phyloP scores from a whole-genome alignment of 2,888 invertebrate species.

The Troides helena region DNA sequence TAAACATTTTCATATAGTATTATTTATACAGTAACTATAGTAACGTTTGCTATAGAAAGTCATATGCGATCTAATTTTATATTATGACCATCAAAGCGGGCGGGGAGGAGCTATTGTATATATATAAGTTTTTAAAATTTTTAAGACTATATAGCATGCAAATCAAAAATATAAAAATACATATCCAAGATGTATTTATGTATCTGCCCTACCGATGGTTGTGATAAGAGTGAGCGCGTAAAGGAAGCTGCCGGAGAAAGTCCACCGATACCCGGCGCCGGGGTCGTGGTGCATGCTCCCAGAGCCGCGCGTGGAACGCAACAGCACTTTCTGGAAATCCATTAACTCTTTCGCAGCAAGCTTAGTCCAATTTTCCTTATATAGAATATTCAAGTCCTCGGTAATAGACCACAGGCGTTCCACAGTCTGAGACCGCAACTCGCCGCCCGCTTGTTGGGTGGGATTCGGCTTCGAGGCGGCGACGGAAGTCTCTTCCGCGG shows the following conservation, averaged over 20 bases:
- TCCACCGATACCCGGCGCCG: constrained; percentile 87
- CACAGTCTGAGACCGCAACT: constrained; percentile 85
- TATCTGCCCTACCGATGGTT: constrained; percentile 88
- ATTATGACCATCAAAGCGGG: too few species aligned
- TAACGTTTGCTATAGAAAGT: too few species aligned
- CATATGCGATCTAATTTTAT: too few species aligned
- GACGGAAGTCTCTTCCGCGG: constrained; percentile 79
- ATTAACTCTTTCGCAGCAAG: constrained; percentile 92
- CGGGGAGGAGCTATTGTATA: not conserved
- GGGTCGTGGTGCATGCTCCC: constrained; percentile 50
- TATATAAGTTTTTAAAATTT: constrained; percentile 31
- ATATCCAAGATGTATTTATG: too few species aligned
- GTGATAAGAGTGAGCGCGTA: constrained; percentile 96
- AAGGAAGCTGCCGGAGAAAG: constrained; percentile 94
- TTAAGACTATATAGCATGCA: too few species aligned
- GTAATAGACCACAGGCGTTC: constrained; percentile 92
- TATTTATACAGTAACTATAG: too few species aligned
- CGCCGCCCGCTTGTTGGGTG: constrained; percentile 76
- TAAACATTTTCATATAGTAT: too few species aligned
- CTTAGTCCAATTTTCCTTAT: constrained; percentile 95
- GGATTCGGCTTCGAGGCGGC: constrained; percentile 83
- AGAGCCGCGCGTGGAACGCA: constrained; percentile 69
- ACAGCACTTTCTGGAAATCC: constrained; percentile 86
- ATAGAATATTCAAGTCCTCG: constrained; percentile 92
- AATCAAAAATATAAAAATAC: too few species aligned